Conservation (phyloP, 2,113 vertebrate species). For the Petrocephalus zakoni region DNA sequence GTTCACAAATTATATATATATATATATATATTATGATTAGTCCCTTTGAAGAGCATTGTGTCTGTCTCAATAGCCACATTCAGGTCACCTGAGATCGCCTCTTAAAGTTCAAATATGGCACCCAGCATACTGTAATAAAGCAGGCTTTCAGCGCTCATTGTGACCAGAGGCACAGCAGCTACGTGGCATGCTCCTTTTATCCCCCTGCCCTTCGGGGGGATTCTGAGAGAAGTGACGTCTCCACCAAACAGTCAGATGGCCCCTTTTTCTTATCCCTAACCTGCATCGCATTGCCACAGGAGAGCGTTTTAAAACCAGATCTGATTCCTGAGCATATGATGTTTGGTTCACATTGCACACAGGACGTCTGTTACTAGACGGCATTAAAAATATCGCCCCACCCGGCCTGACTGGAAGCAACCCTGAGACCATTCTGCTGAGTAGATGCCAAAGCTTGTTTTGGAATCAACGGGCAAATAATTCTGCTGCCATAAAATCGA, state of each 20-base stretch:
- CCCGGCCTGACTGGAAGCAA: background rate
- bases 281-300: background rate
- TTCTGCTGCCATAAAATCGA: background rate
- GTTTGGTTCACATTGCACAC: background rate
- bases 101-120: background rate
- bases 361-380: background rate
- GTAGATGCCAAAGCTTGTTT: background rate
- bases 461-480: background rate
- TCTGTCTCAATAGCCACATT: background rate
- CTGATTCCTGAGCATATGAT: background rate
- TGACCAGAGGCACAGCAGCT: background rate
- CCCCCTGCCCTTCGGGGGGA: background rate
- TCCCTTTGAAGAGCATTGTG: background rate
- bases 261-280: background rate
- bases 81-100: background rate
- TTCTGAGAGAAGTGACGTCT: background rate
- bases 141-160: background rate
- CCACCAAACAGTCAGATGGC: background rate
- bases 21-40: background rate
- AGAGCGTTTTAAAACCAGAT: background rate
- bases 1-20: too few relatives aligned
- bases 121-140: background rate
- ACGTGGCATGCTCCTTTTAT: background rate
- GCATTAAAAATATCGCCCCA: background rate
- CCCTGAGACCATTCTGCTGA: background rate